phyloP scores from a whole-genome alignment of 2,888 invertebrate species.

The Corythucha ciliata region DNA sequence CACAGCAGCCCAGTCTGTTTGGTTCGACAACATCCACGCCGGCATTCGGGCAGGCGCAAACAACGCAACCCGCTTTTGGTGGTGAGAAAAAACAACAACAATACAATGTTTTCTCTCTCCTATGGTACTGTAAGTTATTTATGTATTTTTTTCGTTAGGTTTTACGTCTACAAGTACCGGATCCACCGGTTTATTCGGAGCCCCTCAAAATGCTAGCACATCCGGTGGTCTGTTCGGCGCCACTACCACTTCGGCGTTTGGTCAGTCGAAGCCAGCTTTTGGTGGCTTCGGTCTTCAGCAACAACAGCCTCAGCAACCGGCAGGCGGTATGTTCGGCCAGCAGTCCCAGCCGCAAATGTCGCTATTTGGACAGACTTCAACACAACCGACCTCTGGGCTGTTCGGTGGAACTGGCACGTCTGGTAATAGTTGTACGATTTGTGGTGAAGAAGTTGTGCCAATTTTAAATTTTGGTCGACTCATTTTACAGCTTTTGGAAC shows the following conservation, averaged over 20 bases:
- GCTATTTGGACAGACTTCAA: conserved; percentile 45
- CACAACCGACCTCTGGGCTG: conserved; percentile 44
- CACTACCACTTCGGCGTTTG: conserved; percentile 52
- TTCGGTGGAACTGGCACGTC: conserved; percentile 40
- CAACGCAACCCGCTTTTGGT: conserved; percentile 46
- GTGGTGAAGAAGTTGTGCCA: background rate
- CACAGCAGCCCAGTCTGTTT: conserved; percentile 47
- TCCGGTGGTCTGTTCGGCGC: conserved; percentile 52
- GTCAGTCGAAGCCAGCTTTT: conserved; percentile 51
- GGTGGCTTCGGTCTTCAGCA: conserved; percentile 40
- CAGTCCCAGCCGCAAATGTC: conserved; percentile 42
- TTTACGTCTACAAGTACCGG: conserved; percentile 37
- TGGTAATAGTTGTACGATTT: background rate
- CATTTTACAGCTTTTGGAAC: conserved; percentile 36
- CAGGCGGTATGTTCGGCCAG: conserved; percentile 53
- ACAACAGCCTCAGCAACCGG: conserved; percentile 45
- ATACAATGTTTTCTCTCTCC: background rate
- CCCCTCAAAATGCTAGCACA: conserved; percentile 43
- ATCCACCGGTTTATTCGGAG: conserved; percentile 42
- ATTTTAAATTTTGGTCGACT: conserved; percentile 3
- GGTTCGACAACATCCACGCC: conserved; percentile 53
- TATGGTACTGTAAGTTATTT: conserved; percentile 1
- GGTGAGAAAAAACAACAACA: conserved; percentile 11
- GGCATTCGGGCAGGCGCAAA: conserved; percentile 55
- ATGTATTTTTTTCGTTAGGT: conserved; percentile 8